Base-by-base conservation (phyloP, 2,797 vertebrate species). In the Amniataba percoides region DNA sequence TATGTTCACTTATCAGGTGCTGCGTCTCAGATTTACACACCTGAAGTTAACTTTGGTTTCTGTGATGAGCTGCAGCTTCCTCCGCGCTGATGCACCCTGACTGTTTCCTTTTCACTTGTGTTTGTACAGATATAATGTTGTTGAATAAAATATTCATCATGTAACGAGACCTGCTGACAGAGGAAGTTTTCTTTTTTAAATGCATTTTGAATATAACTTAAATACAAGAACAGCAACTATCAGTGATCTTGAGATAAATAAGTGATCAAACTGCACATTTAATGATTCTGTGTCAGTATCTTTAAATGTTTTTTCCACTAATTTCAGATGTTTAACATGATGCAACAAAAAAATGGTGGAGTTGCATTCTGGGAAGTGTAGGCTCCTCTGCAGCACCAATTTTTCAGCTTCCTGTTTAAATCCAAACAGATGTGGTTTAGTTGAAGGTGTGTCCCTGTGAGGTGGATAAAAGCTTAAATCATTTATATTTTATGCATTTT, bases 71-170 rank as follows among this genome's bases (percentile, higher is more conserved):
- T 46, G 73, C 25, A 42, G 55, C 48, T 52, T 49, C 31, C 61
- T 52, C 71, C 14, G 15, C 72, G 25, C 52, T 69, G 63, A 82
- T 59, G 63, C 77, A 71, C 51, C 78, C 61, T 65, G 9, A 15
- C 66, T 56, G 49, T 74, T 76, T 81, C 36, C 65, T 31, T 81
- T 56, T 78, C 42, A 69, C 76, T 45, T 76, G 77, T 88, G 75
- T 88, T 78, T 91, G 78, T 88, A 84, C 56, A 61, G 46, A 81
- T 66, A 78, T 71, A 68, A 78, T 48, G 83, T 88, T 88, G 82
- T 80, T 84, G 39, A 93, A 91, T 92, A 86, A 93, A 92, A 71
- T 84, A 78, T 73, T 68, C 56, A 85, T 82, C 55, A 58, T n/a
- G 71, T 84, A 72, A 61, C 67, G 0, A 42, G 19, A 75, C 49